Evolutionary conservation across 2,113 vertebrate species (phyloP).

Genomic region (Shinisaurus crocodilurus): DNA sequence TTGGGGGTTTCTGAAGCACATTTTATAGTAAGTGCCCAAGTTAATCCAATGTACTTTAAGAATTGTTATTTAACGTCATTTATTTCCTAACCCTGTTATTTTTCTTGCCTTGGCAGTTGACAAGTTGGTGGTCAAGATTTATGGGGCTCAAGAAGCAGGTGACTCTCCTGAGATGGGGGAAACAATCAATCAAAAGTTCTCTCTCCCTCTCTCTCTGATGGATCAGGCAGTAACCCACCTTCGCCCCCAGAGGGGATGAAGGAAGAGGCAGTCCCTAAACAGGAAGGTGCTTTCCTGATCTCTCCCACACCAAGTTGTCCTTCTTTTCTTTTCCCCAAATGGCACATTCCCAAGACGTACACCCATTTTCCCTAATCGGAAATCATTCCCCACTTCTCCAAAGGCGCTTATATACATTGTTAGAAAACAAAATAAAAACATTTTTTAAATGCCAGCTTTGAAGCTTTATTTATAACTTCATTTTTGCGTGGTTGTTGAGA

Average conservation of each 20-base stretch:
- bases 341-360: neutral
- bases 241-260: neutral
- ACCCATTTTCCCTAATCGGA: neutral
- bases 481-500: neutral
- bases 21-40: neutral
- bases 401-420: neutral
- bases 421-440: too few relatives aligned
- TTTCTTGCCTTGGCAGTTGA: neutral
- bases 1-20: neutral
- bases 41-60: neutral
- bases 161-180: neutral
- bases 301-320: neutral
- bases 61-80: neutral
- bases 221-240: neutral
- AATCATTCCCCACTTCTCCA: neutral
- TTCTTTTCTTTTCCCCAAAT: neutral
- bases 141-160: neutral
- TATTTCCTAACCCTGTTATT: neutral
- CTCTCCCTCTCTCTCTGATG: neutral
- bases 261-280: neutral
- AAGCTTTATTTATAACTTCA: rapidly evolving
- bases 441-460: neutral
- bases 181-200: neutral
- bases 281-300: neutral
- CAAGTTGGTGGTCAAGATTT: neutral